Evolutionary conservation across 2,797 vertebrate species (phyloP), one percentile per base, ranked within the genome.

Genomic region (Psittacula derbiana): DNA sequence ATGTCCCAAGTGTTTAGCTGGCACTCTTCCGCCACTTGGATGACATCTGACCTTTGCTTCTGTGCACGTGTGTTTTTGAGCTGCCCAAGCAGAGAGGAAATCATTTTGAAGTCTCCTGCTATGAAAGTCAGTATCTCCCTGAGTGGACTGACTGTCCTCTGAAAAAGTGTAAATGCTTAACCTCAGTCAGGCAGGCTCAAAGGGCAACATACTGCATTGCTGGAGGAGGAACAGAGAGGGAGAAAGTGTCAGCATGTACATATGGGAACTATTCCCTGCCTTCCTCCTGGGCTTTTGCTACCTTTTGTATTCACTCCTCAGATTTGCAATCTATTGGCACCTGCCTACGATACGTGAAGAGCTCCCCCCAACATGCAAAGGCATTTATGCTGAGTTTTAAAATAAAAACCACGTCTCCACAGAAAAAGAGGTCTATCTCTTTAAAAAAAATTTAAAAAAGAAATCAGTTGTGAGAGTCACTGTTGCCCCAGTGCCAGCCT

Each of bases 401-500:
- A 96, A 92, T 80, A 84, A 94, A 80, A 80, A 78, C 9, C 70
- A 84, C 6, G 23, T 44, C 53, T 93, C 50, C 52, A 71, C 28
- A 44, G 49, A 76, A 92, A 93, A 91, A 80, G 80, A 92, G 52
- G 75, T 88, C 82, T 93, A 94, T 96, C 85, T 85, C 93, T 96
- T 94, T 95, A 94, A 95, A 90, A 86, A 72, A 94, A 91, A 95
- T 86, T 66, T 60, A 73, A 2, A 90, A 88, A 94, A 88, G 90
- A 91, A 85, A 91, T 80, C 95, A 53, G 81, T 90, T 90, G 96
- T 87, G 96, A 57, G 76, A 93, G 88, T 91, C 90, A 40, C 78
- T 50, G 47, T 91, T 86, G 85, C 90, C 91, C 92, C 94, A 91
- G 93, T 97, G 96, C 97, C 97, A 97, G 97, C 80, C 83, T 86